Base-by-base conservation (phyloP, 37 sponge, comb jelly and placozoan genomes). In the Beroe forskalii region DNA sequence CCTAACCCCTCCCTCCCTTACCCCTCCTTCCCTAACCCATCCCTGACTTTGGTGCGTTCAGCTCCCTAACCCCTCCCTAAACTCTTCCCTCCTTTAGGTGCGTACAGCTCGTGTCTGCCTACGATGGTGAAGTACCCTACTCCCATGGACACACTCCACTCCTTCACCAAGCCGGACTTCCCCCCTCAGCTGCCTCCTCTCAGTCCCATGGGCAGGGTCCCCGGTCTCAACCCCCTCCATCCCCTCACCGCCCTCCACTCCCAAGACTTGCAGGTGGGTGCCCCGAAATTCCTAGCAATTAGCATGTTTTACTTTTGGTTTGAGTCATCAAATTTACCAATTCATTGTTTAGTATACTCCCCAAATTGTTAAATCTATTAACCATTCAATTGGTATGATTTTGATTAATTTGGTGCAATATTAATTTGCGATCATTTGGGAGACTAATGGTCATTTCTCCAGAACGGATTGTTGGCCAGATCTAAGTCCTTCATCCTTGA, bases 101-200 rank as follows among this genome's bases (percentile, higher is more conserved):
- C 66, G n/a, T 63, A 63, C 66, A 63, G 66, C 25, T 63, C 66
- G 14, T 63, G 66, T 19, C 25, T 63, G 25, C 66, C 66, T 3
- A 63, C 66, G 28, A 63, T 63, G 66, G 66, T 63, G 66, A 63
- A 63, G 66, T 63, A 63, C 66, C 66, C 66, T 30, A 28, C 66
- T 19, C 66, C 66, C 4, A 63, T 63, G 66, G 66, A 63, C 66
- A 63, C 66, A 3, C 66, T 63, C 23, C 66, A 63, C 66, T 23
- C 23, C 66, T 63, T 63, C 66, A n/a, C n/a, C n/a, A 63, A 63
- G n/a, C 66, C 66, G 20, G 66, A 63, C 66, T 63, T 63, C 66
- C 66, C 20, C 66, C 66, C 66, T 30, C 66, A 63, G 25, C 66
- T 63, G 2, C 66, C 66, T 30, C 66, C 66, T 63, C 66, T 63